These are phyloP conservation scores for Phaethornis superciliosus DNA, from an alignment of 2,113 vertebrate genomes.

Conservation along the genomic window DNA sequence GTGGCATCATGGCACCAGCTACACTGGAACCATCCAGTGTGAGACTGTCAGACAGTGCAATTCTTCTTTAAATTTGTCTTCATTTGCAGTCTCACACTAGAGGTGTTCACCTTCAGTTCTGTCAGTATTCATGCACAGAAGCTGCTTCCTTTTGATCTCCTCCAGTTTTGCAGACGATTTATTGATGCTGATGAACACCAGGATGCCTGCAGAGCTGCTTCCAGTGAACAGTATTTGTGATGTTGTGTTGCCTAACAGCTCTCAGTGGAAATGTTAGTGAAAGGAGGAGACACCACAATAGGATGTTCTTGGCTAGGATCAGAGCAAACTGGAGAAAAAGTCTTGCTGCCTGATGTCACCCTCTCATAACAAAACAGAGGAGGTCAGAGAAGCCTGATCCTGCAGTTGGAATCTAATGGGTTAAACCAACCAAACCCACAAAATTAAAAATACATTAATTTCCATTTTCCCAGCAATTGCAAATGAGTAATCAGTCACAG, in stretches of 20 bases:
- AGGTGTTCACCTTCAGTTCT: background rate
- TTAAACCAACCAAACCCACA: background rate
- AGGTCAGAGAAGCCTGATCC: background rate
- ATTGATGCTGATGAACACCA: background rate
- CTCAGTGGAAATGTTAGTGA: background rate
- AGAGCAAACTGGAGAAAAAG: background rate
- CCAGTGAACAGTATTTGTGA: too few relatives aligned
- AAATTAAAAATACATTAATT: background rate
- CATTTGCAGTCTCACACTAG: background rate
- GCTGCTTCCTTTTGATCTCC: background rate
- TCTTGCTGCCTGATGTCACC: background rate
- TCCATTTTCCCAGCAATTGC: background rate
- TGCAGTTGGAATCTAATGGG: background rate
- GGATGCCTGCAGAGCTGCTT: background rate
- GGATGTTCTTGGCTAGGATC: background rate
- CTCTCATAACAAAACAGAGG: background rate
- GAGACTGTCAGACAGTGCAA: background rate
- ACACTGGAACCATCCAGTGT: background rate
- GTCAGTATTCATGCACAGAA: background rate
- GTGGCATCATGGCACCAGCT: background rate
- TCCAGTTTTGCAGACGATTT: background rate
- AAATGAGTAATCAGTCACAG: background rate
- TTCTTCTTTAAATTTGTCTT: background rate
- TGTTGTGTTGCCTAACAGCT: background rate
- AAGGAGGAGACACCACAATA: background rate